Conservation (phyloP, 1,140 invertebrate species). For the Platorchestia sp. region DNA sequence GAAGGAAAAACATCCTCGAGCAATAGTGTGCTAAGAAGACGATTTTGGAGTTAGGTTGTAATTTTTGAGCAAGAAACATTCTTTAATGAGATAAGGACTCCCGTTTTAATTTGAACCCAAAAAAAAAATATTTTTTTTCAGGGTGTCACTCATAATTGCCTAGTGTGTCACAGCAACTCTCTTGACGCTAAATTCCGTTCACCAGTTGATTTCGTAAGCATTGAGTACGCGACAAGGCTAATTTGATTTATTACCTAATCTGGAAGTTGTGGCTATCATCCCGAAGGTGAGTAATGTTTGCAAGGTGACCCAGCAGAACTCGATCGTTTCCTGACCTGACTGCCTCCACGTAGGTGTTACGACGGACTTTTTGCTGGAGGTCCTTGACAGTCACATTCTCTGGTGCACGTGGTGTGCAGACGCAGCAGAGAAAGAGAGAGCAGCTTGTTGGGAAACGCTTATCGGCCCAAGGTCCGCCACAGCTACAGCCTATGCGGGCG, state of each 20-base stretch:
- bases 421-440: background rate
- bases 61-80: too few species aligned
- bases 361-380: background rate
- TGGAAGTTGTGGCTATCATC: background rate
- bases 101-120: too few species aligned
- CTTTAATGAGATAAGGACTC: too few species aligned
- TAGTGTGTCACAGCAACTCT: background rate
- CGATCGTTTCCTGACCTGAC: background rate
- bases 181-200: background rate
- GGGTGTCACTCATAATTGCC: background rate
- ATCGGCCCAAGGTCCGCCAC: background rate
- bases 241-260: background rate
- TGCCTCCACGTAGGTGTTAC: background rate
- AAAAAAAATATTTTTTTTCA: too few species aligned
- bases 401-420: background rate
- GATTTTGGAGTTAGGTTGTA: too few species aligned
- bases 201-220: background rate
- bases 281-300: background rate
- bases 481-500: conserved; percentile 2
- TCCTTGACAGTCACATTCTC: background rate
- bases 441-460: background rate
- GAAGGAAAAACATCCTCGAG: too few species aligned
- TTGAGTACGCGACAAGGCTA: background rate
- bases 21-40: too few species aligned
- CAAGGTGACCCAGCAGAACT: background rate